A percentile compares a stretch with the other conserved stretches of the same genome.
Evolutionary conservation across 2,113 vertebrate genomes (phyloP).

Genomic region (Pollachius pollachius): DNA sequence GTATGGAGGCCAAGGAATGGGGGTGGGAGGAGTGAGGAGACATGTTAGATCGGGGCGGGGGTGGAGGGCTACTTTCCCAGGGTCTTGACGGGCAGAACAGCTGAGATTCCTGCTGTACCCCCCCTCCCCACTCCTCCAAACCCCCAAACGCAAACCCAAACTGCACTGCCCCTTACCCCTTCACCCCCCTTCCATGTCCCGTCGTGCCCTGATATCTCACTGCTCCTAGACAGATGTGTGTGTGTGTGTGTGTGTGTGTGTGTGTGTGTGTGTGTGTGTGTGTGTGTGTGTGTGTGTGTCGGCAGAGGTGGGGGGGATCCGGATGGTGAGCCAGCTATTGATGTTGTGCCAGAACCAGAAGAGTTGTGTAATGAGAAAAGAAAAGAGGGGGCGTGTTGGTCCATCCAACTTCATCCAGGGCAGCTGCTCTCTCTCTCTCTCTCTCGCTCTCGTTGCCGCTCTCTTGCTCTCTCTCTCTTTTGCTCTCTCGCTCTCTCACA

Average conservation of each 20-base stretch:
- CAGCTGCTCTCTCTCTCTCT: too few relatives aligned
- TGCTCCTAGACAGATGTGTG: conserved; percentile 62
- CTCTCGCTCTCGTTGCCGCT: background rate
- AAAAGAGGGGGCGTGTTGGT: conserved; percentile 36
- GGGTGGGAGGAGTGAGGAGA: conserved; percentile 25
- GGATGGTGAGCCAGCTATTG: conserved; percentile 55
- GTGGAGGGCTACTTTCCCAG: conserved; percentile 80
- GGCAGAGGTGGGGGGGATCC: background rate
- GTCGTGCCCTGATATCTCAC: conserved; percentile 32
- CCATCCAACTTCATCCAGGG: background rate
- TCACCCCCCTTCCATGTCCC: conserved; percentile 11
- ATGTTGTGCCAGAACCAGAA: conserved; percentile 77
- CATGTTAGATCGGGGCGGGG: conserved; percentile 7
- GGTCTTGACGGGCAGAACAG: conserved; percentile 76
- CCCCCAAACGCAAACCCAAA: background rate
- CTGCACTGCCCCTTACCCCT: background rate
- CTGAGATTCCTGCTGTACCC: conserved; percentile 70
- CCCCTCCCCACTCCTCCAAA: background rate
- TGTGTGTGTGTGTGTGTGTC: conserved; percentile 46
- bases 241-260: conserved; percentile 15
- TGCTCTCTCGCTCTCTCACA: background rate
- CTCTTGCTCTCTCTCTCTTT: background rate
- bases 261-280: background rate
- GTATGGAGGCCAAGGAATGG: conserved; percentile 11
- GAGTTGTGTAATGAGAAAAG: conserved; percentile 70